Conservation (phyloP, 2,797 vertebrate species). For the Lithobates sylvaticus region DNA sequence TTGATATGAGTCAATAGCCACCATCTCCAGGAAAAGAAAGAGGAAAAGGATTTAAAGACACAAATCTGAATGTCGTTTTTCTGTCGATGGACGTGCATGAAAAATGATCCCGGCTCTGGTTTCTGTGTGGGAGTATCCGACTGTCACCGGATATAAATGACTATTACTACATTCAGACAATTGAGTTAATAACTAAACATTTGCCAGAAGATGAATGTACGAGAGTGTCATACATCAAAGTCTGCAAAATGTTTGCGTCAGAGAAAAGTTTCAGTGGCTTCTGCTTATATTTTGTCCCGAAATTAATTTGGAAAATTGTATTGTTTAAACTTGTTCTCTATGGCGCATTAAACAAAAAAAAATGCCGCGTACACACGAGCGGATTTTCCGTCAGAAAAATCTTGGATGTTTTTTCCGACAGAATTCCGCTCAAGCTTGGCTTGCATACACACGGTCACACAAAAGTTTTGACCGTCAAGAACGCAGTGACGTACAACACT, state of each 20-base stretch:
- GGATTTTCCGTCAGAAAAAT: too few relatives aligned
- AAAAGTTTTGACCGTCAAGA: too few relatives aligned
- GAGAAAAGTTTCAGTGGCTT: background rate
- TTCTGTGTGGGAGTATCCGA: slow-evolving; percentile 67
- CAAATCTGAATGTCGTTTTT: slow-evolving; percentile 57
- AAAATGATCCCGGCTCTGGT: slow-evolving; percentile 66
- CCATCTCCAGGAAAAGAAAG: slow-evolving; percentile 61
- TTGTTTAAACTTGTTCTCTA: too few relatives aligned
- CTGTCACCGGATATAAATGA: slow-evolving; percentile 70
- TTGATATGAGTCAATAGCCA: slow-evolving; percentile 69
- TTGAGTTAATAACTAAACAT: slow-evolving; percentile 68
- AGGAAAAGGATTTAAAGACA: slow-evolving; percentile 56
- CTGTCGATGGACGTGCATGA: slow-evolving; percentile 48
- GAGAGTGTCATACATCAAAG: slow-evolving; percentile 47
- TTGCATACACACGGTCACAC: too few relatives aligned
- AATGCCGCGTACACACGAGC: too few relatives aligned
- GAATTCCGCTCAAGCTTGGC: too few relatives aligned
- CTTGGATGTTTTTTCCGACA: too few relatives aligned
- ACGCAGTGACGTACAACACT: too few relatives aligned
- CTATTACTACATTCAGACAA: slow-evolving; percentile 64
- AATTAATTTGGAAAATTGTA: too few relatives aligned
- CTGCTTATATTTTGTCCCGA: background rate
- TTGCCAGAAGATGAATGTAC: slow-evolving; percentile 63
- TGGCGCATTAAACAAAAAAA: too few relatives aligned
- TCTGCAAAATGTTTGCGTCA: slow-evolving; percentile 53